Base-by-base conservation (phyloP, 2,797 vertebrate genomes). In the Emydoidea blandingii region DNA sequence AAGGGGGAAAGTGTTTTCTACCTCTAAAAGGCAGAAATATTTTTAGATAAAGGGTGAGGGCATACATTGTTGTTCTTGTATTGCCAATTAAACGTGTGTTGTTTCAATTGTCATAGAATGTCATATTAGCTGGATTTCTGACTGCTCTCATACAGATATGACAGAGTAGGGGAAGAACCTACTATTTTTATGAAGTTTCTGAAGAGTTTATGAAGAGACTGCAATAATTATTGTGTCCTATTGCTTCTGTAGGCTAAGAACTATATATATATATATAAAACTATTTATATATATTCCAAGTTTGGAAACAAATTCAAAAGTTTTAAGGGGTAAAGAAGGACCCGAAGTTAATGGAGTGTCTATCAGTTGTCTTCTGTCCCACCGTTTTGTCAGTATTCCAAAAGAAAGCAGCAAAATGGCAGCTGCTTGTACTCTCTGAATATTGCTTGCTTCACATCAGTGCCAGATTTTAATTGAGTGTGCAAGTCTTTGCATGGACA, bases 361-460 rank as follows among this genome's bases (percentile, higher is more conserved):
- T 50, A 50, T 85, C 34, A 87, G 27, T 25, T 94, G 53, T 85
- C 74, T 94, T 91, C 82, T 50, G 76, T 52, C 78, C 85, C 62
- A 92, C 74, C 85, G 76, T 91, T 95, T 95, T 91, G 62, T 87
- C 68, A 95, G 72, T 37, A 56, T 96, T 88, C 76, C 79, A 86
- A 16, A 72, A 83, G 76, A 92, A 97, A 93, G 16, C 31, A 89
- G 68, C 4, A 88, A 78, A 80, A 79, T 5, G 27, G 54, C 59
- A 31, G 29, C 25, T 27, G 5, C 49, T 80, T 92, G 41, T 80
- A 15, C 90, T 92, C 16, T 72, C 29, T 86, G 95, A 83, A 86
- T 86, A 83, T 68, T 2, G 6, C 27, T 92, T 92, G 68, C 82
- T 57, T 95, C 31, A 1, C 34, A 90, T n/a, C 88, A 87, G 72